Base-by-base conservation (phyloP, 2,797 vertebrate species). In the Syndactyla subalaris region DNA sequence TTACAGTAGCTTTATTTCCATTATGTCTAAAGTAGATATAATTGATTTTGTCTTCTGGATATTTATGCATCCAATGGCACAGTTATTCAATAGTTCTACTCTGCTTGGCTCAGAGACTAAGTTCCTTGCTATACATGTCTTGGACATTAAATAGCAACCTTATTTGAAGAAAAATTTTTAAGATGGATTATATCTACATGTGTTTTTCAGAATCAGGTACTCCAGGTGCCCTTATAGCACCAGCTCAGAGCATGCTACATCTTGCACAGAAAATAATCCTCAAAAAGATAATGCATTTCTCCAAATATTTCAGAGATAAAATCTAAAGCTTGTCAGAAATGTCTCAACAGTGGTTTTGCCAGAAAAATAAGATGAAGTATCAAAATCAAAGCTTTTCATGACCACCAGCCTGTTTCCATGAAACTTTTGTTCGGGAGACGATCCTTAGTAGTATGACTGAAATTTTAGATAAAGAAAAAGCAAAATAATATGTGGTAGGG, bases 1-100 rank as follows among this genome's bases (percentile, higher is more conserved):
- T 91, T 94, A 85, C 1, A 49, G 68, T n/a, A 83, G 16, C 27
- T 89, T 91, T 83, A 85, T 80, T 95, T 93, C 61, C 54, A 89
- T 91, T 85, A 71, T 29, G 11, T 41, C 39, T 78, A 55, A 85
- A 52, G 51, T 34, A 89, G 78, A 77, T 70, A 80, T 19, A 83
- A 94, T 85, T 15, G 15, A 92, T 92, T 75, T 75, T 91, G 36
- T 57, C 76, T 89, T 77, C 59, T 66, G 4, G 7, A 68, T 88
- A 92, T 77, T 83, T 80, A 83, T 72, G 24, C 41, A 82, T 87
- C 17, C 72, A 62, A 4, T 34, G 12, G 36, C 52, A 77, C 27
- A 49, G 21, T 74, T 88, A 73, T 72, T 91, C 75, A 83, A 77
- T 52, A 70, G 10, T 29, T 92, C 34, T 61, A 29, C 49, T 88